Evolutionary conservation across 2,888 invertebrate species (phyloP).

Genomic region (Sceliomorpha sp.): DNA sequence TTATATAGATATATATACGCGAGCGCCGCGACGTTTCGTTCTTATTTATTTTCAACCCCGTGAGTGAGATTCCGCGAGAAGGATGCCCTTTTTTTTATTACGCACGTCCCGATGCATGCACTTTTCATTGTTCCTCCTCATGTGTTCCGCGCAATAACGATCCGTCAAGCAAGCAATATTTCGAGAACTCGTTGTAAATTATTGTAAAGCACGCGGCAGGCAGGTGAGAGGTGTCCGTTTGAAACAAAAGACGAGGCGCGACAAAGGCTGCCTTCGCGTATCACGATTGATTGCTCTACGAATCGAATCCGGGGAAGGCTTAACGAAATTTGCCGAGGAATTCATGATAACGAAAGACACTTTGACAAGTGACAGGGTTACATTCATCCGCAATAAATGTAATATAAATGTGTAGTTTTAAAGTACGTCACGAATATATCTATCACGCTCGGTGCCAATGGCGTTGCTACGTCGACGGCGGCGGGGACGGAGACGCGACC

Average conservation of each 20-base stretch:
- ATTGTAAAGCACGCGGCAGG: constrained; percentile 39
- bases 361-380: constrained; percentile 68
- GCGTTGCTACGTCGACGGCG: constrained; percentile 33
- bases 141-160: constrained; percentile 8
- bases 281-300: constrained; percentile 29
- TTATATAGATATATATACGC: constrained; percentile 47
- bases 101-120: background rate
- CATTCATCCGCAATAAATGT: constrained; percentile 74
- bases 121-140: background rate
- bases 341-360: constrained; percentile 51
- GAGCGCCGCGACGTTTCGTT: constrained; percentile 36
- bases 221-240: no score
- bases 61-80: constrained; percentile 37
- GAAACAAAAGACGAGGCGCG: background rate
- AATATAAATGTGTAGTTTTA: constrained; percentile 74
- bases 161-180: constrained; percentile 34
- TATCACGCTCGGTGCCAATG: constrained; percentile 61
- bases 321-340: constrained; percentile 45
- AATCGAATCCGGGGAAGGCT: constrained; percentile 27
- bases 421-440: constrained; percentile 67
- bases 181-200: constrained; percentile 28
- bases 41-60: constrained; percentile 50
- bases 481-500: constrained; percentile 5
- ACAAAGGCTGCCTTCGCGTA: background rate
- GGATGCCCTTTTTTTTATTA: constrained; percentile 31